Conservation (phyloP, 2,888 invertebrate genomes). For the Lasioglossum morio region DNA sequence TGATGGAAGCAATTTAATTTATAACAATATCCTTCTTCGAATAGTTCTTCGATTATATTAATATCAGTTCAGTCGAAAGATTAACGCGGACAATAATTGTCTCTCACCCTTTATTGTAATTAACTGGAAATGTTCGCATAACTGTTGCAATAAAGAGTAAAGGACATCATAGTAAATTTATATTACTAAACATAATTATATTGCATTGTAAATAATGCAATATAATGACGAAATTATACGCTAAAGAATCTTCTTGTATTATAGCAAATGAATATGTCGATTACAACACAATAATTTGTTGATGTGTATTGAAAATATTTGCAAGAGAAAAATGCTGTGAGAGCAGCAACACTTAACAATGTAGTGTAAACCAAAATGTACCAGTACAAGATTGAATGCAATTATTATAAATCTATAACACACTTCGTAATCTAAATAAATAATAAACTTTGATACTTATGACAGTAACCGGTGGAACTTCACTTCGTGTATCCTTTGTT, state of each 20-base stretch:
- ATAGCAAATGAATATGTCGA: not conserved
- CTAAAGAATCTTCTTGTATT: no score
- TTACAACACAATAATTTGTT: not conserved
- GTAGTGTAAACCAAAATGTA: not conserved
- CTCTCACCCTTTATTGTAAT: not conserved
- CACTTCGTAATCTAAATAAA: not conserved
- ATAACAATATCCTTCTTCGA: not conserved
- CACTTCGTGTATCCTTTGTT: not conserved
- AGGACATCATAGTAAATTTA: no score
- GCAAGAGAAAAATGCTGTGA: not conserved
- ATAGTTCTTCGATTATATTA: not conserved
- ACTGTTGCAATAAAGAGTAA: no score
- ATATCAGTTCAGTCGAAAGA: not conserved
- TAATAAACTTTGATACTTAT: slow-evolving; percentile 7
- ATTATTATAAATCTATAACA: not conserved
- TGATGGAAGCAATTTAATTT: not conserved
- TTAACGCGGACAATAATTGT: not conserved
- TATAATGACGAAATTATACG: no score
- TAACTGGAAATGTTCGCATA: not conserved
- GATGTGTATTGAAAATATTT: not conserved
- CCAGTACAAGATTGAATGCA: no score
- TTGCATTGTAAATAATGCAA: no score
- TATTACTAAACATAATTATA: not conserved
- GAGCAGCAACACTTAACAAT: not conserved
- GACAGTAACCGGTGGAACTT: slow-evolving; percentile 7